Evolutionary conservation across 2,113 vertebrate genomes (phyloP).

Genomic region (Piaya cayana): DNA sequence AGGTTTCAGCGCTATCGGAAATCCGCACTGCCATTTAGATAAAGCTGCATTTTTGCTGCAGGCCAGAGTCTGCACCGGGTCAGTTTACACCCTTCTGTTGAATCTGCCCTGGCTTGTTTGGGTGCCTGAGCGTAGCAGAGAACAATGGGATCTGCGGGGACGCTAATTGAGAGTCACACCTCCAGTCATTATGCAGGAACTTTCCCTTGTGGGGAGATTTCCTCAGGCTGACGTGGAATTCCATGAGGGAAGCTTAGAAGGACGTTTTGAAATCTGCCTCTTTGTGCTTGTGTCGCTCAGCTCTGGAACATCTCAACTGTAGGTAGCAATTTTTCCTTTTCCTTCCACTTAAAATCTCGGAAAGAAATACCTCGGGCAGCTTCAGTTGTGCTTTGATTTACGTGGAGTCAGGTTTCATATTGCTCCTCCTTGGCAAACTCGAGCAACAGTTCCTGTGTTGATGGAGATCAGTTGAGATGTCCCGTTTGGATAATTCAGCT

Average conservation of each 20-base stretch:
- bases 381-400: neutral
- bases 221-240: neutral
- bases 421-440: neutral
- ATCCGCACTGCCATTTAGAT: neutral
- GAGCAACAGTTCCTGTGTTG: neutral
- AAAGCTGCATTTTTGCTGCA: neutral
- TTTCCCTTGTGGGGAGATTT: neutral
- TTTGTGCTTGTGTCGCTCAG: neutral
- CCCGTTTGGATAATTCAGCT: neutral
- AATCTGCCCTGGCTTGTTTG: neutral
- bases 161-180: neutral
- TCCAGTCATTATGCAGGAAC: neutral
- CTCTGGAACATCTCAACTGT: fast-evolving
- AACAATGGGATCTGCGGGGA: neutral
- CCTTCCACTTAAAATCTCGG: neutral
- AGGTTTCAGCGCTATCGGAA: neutral
- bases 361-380: neutral
- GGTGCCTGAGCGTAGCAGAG: neutral
- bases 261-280: neutral
- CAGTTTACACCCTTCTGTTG: neutral
- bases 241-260: neutral
- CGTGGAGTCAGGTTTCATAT: fast-evolving
- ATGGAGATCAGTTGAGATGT: neutral
- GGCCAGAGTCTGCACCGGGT: neutral
- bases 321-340: neutral